Evolutionary conservation across 2,797 vertebrate genomes (phyloP).

Genomic region (Sphaeramia orbicularis): DNA sequence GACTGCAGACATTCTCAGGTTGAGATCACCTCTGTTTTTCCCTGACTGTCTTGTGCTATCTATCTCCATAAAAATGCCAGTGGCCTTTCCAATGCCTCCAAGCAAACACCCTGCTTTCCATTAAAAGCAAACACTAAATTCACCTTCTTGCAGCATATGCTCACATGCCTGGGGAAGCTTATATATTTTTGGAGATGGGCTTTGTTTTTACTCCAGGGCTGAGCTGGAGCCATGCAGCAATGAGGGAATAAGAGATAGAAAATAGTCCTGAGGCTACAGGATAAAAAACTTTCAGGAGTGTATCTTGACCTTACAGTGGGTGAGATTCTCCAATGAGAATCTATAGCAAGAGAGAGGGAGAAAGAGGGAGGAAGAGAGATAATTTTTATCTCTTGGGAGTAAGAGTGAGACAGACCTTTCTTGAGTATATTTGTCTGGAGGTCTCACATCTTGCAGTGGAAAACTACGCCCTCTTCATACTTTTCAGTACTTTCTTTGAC

Average conservation of each 20-base stretch:
- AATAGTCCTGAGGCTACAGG: slow-evolving; percentile 64
- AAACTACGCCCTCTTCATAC: slow-evolving; percentile 29
- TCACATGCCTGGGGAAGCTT: slow-evolving; percentile 58
- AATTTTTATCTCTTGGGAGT: slow-evolving; percentile 52
- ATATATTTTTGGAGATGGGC: slow-evolving; percentile 72
- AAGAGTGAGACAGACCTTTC: slow-evolving; percentile 54
- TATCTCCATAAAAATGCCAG: slow-evolving; percentile 50
- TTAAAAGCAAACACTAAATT: slow-evolving; percentile 67
- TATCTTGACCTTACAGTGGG: slow-evolving; percentile 68
- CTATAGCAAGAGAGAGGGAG: slow-evolving; percentile 39
- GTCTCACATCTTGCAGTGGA: slow-evolving; percentile 31
- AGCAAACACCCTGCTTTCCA: slow-evolving; percentile 60
- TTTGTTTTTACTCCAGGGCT: slow-evolving; percentile 65
- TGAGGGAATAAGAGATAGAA: slow-evolving; percentile 52
- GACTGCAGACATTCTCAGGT: slow-evolving; percentile 33
- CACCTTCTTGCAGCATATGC: slow-evolving; percentile 47
- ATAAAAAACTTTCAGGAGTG: slow-evolving; percentile 62
- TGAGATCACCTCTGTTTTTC: slow-evolving; percentile 31
- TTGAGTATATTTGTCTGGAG: slow-evolving; percentile 48
- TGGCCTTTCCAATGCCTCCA: slow-evolving; percentile 41
- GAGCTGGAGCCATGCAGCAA: slow-evolving; percentile 51
- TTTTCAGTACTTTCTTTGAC: slow-evolving; percentile 29
- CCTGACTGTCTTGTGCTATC: slow-evolving; percentile 27
- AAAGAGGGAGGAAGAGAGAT: slow-evolving; percentile 32
- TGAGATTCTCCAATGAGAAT: slow-evolving; percentile 58